A percentile compares a stretch with the other conserved stretches of the same genome.
These are phyloP conservation scores for Cepaea hortensis DNA, from an alignment of 2,888 invertebrate genomes.

Conservation along the genomic window DNA sequence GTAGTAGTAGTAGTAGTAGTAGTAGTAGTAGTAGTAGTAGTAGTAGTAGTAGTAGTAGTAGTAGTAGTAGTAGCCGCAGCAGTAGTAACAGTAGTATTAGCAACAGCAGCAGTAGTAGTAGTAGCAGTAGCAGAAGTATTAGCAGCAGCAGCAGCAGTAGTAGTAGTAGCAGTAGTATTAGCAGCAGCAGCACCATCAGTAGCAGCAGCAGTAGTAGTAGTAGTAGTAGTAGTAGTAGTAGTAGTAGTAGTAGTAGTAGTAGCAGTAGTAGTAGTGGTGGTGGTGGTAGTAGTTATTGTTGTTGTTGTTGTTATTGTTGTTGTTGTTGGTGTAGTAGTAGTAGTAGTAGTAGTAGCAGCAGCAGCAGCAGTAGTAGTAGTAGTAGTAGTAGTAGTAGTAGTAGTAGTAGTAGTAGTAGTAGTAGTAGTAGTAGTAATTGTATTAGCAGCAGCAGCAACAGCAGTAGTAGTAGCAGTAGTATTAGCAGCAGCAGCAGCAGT, in stretches of 20 bases:
- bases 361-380: background rate
- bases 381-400: background rate
- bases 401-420: background rate
- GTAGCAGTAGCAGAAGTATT: conserved; percentile 40
- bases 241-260: conserved; percentile 42
- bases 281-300: background rate
- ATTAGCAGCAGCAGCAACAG: too few species aligned
- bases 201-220: conserved; percentile 39
- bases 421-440: too few species aligned
- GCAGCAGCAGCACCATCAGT: conserved; percentile 21
- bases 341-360: background rate
- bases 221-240: conserved; percentile 41
- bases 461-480: too few species aligned
- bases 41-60: conserved; percentile 13
- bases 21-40: conserved; percentile 2
- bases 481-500: too few species aligned
- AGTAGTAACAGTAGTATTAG: conserved; percentile 25
- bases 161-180: conserved; percentile 31
- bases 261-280: conserved; percentile 36
- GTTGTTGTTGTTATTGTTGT: too few species aligned
- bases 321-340: background rate
- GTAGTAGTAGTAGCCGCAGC: background rate
- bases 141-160: conserved; percentile 39
- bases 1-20: conserved; percentile 6
- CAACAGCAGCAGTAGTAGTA: conserved; percentile 24